Percentiles rank a stretch among this genome's conserved stretches.
Conservation (phyloP, 2,888 invertebrate species). For the Mythimna ferrago region DNA sequence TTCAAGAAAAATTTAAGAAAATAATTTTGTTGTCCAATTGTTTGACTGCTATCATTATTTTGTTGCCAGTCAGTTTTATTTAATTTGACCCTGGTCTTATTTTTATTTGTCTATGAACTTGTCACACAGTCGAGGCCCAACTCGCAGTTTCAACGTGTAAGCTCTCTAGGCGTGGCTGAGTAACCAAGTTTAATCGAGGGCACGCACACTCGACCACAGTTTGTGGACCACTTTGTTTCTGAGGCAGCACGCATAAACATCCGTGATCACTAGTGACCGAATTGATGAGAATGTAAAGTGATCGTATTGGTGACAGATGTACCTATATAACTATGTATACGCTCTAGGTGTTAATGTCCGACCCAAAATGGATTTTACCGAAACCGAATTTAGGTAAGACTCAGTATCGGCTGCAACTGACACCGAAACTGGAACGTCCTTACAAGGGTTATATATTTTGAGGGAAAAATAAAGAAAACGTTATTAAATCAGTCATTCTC, state of each 20-base stretch:
- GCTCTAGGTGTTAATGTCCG: neutral
- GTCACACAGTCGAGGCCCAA: neutral
- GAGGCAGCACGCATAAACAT: slow-evolving; percentile 13
- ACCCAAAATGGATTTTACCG: too few species aligned
- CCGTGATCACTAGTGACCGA: neutral
- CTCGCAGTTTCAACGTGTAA: neutral
- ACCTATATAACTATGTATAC: neutral
- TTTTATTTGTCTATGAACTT: neutral
- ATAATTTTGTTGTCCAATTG: too few species aligned
- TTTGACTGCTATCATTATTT: too few species aligned
- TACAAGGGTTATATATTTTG: too few species aligned
- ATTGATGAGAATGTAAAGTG: neutral
- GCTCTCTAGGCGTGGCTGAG: slow-evolving; percentile 5
- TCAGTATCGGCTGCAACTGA: too few species aligned
- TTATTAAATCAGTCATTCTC: too few species aligned
- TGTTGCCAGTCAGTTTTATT: too few species aligned
- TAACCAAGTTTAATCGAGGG: slow-evolving; percentile 27
- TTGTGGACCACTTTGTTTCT: slow-evolving; percentile 19
- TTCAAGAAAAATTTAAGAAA: too few species aligned
- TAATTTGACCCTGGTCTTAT: neutral
- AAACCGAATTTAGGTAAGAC: too few species aligned
- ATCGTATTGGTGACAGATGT: slow-evolving; percentile 1
- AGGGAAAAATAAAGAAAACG: too few species aligned
- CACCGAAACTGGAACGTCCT: too few species aligned
- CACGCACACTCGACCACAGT: slow-evolving; percentile 13